phyloP scores from a whole-genome alignment of 1,140 invertebrate species.

The Eumaeus atala region DNA sequence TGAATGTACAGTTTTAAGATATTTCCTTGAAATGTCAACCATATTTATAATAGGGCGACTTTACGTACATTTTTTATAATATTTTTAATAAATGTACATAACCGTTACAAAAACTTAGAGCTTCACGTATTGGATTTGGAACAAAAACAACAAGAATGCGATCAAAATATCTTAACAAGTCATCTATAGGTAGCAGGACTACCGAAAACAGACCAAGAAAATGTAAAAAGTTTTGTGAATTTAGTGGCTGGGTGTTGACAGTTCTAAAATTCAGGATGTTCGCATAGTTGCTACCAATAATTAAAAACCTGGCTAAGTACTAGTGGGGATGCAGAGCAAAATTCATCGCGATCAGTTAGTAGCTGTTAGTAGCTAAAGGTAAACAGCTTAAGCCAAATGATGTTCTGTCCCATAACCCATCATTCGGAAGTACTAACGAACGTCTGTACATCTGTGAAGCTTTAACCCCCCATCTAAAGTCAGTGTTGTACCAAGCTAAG shows the following conservation, averaged over 20 bases:
- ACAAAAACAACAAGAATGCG: background rate
- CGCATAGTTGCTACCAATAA: background rate
- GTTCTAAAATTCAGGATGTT: background rate
- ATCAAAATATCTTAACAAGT: background rate
- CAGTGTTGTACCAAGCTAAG: too few relatives aligned
- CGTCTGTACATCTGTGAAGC: too few relatives aligned
- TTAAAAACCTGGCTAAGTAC: background rate
- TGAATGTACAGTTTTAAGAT: too few relatives aligned
- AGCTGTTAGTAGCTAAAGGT: background rate
- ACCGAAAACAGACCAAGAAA: background rate
- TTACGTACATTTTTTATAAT: too few relatives aligned
- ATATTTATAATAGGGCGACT: too few relatives aligned
- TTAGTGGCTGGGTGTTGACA: background rate
- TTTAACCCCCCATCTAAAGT: too few relatives aligned
- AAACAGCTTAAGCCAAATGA: conserved; percentile 1
- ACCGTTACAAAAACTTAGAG: too few relatives aligned
- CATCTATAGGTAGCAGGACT: background rate
- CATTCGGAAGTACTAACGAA: background rate
- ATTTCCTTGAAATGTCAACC: too few relatives aligned
- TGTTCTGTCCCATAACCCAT: background rate
- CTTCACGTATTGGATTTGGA: background rate
- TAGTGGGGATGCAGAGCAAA: background rate
- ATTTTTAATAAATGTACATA: too few relatives aligned
- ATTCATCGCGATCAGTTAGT: background rate
- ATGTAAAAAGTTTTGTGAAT: background rate